Evolutionary conservation across 1,140 invertebrate species (phyloP).

Genomic region (Brachystomella parvula): DNA sequence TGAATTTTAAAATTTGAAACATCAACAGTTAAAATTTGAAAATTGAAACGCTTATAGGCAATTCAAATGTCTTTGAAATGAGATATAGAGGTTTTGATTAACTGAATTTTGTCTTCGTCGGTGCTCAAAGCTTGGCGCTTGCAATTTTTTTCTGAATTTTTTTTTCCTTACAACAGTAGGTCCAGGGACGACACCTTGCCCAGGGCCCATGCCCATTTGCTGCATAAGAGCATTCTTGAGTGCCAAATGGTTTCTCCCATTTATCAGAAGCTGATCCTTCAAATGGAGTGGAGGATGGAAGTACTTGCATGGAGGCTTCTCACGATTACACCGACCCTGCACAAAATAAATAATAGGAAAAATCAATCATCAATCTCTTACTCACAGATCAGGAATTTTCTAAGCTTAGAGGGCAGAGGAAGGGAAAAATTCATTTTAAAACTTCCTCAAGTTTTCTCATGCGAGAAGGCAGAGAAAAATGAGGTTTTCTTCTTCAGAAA

Average conservation of each 20-base stretch:
- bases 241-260: constrained; percentile 97
- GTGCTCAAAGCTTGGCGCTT: no score
- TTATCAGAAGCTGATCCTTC: constrained; percentile 98
- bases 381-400: neutral
- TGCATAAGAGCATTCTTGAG: constrained; percentile 93
- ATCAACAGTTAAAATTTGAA: no score
- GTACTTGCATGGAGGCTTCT: constrained; percentile 99
- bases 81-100: no score
- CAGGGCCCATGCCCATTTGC: constrained; percentile 81
- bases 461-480: no score
- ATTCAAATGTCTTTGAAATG: no score
- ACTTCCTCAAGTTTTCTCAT: neutral
- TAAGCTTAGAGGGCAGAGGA: neutral
- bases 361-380: constrained; percentile 1
- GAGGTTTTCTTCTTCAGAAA: no score
- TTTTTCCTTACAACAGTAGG: constrained; percentile 79
- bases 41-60: no score
- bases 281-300: constrained; percentile 99
- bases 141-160: no score
- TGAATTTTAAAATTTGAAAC: no score
- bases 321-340: constrained; percentile 98
- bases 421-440: neutral
- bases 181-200: constrained; percentile 73
- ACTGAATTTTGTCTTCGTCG: no score
- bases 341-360: constrained; percentile 45